Evolutionary conservation across 53 echinoderm and acorn worm species (phyloP).

Genomic region (Crossaster papposus): DNA sequence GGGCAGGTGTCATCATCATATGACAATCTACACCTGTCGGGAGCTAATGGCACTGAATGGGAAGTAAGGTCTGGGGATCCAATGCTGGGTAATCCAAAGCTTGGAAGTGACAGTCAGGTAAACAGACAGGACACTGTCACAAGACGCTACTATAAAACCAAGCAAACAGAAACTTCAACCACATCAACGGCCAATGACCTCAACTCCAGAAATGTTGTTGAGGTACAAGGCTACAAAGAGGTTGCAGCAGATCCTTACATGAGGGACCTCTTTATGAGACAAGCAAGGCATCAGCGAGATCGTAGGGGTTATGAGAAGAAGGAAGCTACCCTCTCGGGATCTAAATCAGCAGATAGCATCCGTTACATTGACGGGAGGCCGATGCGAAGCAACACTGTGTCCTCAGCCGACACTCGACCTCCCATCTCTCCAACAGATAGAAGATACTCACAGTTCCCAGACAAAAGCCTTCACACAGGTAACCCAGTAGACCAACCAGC

Average conservation of each 20-base stretch:
- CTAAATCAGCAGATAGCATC: conserved; percentile 53
- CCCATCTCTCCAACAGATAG: conserved; percentile 59
- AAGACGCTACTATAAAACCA: conserved; percentile 49
- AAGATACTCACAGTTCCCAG: conserved; percentile 54
- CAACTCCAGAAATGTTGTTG: conserved; percentile 11
- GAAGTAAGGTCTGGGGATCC: conserved; percentile 46
- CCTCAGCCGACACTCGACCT: conserved; percentile 37
- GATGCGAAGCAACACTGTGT: conserved; percentile 57
- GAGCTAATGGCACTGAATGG: conserved; percentile 55
- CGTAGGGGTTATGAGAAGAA: conserved; percentile 54
- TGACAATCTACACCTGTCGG: conserved; percentile 58
- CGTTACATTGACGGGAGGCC: conserved; percentile 57
- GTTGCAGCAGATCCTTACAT: conserved; percentile 41
- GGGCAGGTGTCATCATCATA: conserved; percentile 55
- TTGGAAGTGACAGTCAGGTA: conserved; percentile 50
- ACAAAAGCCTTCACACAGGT: not conserved
- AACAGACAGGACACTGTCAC: conserved; percentile 29
- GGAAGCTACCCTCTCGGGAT: conserved; percentile 39
- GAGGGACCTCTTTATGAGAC: conserved; percentile 57
- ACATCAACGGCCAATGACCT: conserved; percentile 8
- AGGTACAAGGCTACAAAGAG: conserved; percentile 54
- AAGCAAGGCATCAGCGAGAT: conserved; percentile 45
- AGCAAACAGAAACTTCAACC: conserved; percentile 21
- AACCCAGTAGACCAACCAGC: not conserved
- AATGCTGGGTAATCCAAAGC: conserved; percentile 7